phyloP scores from a whole-genome alignment of 2,888 invertebrate species.

The Endomychus coccineus region DNA sequence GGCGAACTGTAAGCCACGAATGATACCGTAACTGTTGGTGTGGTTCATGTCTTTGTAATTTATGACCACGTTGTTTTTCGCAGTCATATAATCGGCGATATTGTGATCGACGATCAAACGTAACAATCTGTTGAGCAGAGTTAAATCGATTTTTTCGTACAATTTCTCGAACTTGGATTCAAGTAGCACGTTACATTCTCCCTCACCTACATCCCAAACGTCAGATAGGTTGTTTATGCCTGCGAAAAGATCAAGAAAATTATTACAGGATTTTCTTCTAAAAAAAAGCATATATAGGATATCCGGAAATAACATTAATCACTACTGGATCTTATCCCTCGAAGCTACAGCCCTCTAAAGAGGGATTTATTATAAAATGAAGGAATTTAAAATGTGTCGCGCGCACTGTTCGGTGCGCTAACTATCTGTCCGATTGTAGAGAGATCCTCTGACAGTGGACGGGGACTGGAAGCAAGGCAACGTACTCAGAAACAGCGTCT shows the following conservation, averaged over 20 bases:
- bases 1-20: slow-evolving; percentile 93
- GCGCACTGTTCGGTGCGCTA: no score
- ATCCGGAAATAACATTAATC: no score
- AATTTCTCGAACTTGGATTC: slow-evolving; percentile 97
- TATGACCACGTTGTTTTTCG: slow-evolving; percentile 99
- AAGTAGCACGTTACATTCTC: slow-evolving; percentile 95
- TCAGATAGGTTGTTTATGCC: slow-evolving; percentile 95
- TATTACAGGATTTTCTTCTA: slow-evolving; percentile 6
- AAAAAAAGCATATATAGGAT: no score
- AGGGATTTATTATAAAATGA: no score
- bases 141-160: slow-evolving; percentile 99
- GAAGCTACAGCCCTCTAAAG: no score
- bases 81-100: slow-evolving; percentile 99
- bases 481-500: no score
- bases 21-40: slow-evolving; percentile 92
- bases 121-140: slow-evolving; percentile 88
- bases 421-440: no score
- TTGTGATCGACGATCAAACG: slow-evolving; percentile 99
- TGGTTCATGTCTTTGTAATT: slow-evolving; percentile 99
- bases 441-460: no score
- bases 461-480: no score
- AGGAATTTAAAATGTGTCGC: no score
- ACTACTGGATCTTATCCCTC: no score
- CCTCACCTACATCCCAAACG: slow-evolving; percentile 98
- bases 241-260: slow-evolving; percentile 32